These are phyloP conservation scores for Cyclophora punctaria DNA, from an alignment of 2,888 invertebrate species.

Conservation along the genomic window DNA sequence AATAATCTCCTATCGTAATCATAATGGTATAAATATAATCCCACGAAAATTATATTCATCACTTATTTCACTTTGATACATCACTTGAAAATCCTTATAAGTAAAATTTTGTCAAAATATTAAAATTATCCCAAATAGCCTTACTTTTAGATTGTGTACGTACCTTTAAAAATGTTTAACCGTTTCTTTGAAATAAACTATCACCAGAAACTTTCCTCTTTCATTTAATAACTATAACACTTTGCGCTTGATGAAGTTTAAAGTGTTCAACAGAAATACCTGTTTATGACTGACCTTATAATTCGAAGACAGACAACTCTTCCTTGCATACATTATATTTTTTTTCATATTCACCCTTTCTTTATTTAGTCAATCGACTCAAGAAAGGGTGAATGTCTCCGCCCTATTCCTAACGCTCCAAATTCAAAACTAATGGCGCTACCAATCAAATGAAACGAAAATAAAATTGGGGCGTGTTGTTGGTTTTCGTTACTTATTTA, in stretches of 20 bases:
- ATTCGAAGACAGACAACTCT: conserved; percentile 30
- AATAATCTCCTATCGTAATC: background rate
- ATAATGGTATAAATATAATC: background rate
- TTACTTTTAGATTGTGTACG: conserved; percentile 11
- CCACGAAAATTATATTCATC: background rate
- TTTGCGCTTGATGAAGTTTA: conserved; percentile 29
- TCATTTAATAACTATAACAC: conserved; percentile 23
- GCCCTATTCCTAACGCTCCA: conserved; percentile 32
- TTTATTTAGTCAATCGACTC: conserved; percentile 23
- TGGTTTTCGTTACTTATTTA: no score
- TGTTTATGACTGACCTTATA: conserved; percentile 44
- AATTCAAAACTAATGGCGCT: no score
- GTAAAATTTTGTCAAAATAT: no score
- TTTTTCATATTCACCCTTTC: conserved; percentile 26
- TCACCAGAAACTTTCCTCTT: conserved; percentile 6
- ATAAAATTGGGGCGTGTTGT: no score
- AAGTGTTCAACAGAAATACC: conserved; percentile 41
- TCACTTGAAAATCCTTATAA: no score
- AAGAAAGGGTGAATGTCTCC: conserved; percentile 43
- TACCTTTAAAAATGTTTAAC: conserved; percentile 16
- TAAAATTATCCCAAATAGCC: no score
- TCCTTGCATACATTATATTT: conserved; percentile 24
- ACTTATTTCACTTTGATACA: no score
- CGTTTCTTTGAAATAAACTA: conserved; percentile 12
- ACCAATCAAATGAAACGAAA: no score